phyloP scores from a whole-genome alignment of 2,888 invertebrate species.

The Heliconius aoede region DNA sequence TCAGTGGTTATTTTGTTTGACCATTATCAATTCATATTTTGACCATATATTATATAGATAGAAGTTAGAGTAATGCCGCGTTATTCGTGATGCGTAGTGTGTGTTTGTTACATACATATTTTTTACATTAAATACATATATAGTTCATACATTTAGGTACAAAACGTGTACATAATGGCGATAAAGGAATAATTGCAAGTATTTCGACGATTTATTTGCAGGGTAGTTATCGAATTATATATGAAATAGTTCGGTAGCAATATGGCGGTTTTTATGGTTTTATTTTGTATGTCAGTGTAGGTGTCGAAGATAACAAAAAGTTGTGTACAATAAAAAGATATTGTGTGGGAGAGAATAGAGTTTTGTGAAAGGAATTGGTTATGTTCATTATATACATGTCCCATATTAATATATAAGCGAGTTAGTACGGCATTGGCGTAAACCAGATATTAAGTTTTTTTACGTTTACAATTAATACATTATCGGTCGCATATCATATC shows the following conservation, averaged over 20 bases:
- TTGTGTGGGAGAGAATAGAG: background rate
- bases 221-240: background rate
- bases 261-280: slow-evolving; percentile 6
- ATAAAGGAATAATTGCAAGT: background rate
- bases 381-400: slow-evolving; percentile 48
- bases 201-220: background rate
- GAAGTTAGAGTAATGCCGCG: background rate
- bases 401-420: slow-evolving; percentile 64
- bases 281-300: background rate
- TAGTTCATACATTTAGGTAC: background rate
- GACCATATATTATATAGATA: too few species aligned
- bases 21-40: too few species aligned
- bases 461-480: slow-evolving; percentile 65
- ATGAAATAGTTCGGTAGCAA: background rate
- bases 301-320: slow-evolving; percentile 2
- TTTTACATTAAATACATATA: background rate
- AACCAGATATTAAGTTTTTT: slow-evolving; percentile 79
- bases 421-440: slow-evolving; percentile 80
- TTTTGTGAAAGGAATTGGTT: slow-evolving; percentile 31
- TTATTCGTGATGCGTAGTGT: background rate
- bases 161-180: background rate
- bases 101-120: background rate
- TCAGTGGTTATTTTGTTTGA: background rate
- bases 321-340: slow-evolving; percentile 3
- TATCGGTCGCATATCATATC: slow-evolving; percentile 70